Evolutionary conservation across 2,888 invertebrate genomes (phyloP).

Genomic region (Laspeyria flexula): DNA sequence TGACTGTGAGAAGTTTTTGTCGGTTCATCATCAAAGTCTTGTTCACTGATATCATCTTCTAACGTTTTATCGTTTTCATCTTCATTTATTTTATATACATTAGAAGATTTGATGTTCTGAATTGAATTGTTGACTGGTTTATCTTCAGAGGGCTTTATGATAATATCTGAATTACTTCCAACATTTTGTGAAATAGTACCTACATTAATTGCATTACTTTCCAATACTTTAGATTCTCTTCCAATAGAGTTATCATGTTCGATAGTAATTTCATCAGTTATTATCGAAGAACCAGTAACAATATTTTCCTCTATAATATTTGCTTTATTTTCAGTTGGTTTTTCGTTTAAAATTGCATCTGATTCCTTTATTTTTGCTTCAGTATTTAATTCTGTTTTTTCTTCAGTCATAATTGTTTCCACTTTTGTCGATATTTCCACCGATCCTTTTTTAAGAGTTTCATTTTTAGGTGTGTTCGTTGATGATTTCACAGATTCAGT

Average conservation of each 20-base stretch:
- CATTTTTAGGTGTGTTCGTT: neutral
- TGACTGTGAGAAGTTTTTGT: neutral
- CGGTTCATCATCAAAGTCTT: constrained; percentile 32
- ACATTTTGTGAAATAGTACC: neutral
- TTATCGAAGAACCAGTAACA: neutral
- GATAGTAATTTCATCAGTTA: constrained; percentile 1
- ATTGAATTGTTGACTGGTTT: constrained; percentile 11
- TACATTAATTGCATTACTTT: constrained; percentile 4
- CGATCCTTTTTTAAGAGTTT: neutral
- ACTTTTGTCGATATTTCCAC: neutral
- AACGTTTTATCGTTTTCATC: constrained; percentile 11
- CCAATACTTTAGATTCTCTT: constrained; percentile 27
- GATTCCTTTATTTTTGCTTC: too few species aligned
- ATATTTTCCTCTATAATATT: too few species aligned
- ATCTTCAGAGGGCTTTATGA: constrained; percentile 12
- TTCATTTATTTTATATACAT: neutral
- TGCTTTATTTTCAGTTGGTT: too few species aligned
- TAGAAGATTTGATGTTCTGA: neutral
- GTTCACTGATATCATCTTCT: constrained; percentile 28
- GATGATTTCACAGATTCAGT: constrained; percentile 12
- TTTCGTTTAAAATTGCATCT: too few species aligned
- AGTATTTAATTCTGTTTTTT: neutral
- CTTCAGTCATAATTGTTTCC: neutral
- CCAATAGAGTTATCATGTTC: constrained; percentile 48
- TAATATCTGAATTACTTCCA: neutral